phyloP scores from a whole-genome alignment of 2,113 vertebrate genomes.

The Equus quagga region DNA sequence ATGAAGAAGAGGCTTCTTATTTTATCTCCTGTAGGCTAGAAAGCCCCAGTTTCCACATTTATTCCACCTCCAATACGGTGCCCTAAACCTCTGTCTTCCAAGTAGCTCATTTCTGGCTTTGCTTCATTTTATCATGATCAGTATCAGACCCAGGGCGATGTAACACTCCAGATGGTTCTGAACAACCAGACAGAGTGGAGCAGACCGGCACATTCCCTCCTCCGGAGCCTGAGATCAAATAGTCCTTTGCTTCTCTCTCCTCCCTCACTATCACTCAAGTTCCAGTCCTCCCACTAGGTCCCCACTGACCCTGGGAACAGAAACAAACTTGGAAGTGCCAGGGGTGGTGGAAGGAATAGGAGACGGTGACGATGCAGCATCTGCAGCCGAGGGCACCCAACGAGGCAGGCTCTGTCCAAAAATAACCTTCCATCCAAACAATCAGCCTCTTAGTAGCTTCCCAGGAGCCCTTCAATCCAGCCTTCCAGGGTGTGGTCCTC shows the following conservation, averaged over 20 bases:
- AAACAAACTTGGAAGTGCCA: conserved; percentile 38
- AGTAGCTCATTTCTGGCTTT: not conserved
- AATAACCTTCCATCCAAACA: conserved; percentile 33
- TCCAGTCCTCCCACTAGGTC: not conserved
- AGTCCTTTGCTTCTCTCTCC: not conserved
- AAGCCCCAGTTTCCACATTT: not conserved
- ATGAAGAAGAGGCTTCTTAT: not conserved
- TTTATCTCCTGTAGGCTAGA: not conserved
- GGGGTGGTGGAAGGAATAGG: not conserved
- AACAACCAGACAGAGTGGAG: not conserved
- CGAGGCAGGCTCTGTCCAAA: conserved; percentile 39
- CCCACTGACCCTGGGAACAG: not conserved
- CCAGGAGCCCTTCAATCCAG: not conserved
- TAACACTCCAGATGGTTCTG: not conserved
- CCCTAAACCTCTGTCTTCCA: not conserved
- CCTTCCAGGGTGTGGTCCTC: not conserved
- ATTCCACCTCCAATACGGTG: not conserved
- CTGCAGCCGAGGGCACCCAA: conserved; percentile 1
- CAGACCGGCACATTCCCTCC: not conserved
- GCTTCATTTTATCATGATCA: not conserved
- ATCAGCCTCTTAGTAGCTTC: not conserved
- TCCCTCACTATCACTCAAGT: not conserved
- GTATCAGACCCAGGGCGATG: not conserved
- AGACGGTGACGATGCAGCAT: not conserved
- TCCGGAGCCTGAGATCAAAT: not conserved